Conservation (phyloP, 53 echinoderm and acorn worm genomes). For the Crossaster papposus region DNA sequence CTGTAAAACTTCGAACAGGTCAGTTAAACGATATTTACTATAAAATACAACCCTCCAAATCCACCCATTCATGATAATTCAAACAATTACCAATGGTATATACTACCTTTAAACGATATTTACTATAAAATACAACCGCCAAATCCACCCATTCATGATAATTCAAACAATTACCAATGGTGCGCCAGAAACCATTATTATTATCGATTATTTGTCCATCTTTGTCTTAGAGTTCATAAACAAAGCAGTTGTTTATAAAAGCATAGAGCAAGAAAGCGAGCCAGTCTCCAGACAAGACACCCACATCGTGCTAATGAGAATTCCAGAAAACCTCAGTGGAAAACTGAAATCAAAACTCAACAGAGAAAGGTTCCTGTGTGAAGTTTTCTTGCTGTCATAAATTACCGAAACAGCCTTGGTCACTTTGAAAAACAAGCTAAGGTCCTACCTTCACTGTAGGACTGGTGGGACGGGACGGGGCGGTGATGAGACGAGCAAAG, state of each 20-base stretch:
- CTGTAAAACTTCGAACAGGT: no score
- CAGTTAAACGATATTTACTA: no score
- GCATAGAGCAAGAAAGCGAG: no score
- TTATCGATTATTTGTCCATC: neutral
- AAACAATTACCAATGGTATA: no score
- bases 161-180: no score
- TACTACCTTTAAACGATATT: no score
- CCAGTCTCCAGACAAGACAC: neutral
- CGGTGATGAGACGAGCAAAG: neutral
- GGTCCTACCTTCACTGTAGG: neutral
- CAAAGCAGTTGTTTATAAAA: conserved; percentile 10
- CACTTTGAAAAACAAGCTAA: neutral
- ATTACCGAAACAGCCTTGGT: neutral
- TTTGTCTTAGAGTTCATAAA: neutral
- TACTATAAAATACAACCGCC: no score
- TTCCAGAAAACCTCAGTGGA: neutral
- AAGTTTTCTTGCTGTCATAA: neutral
- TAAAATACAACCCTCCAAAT: no score
- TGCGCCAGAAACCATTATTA: no score
- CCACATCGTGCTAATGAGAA: conserved; percentile 19
- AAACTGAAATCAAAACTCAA: neutral
- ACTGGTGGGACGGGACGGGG: no score
- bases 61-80: no score
- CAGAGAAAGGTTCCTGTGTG: neutral
- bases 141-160: no score